A percentile compares a stretch with the other conserved stretches of the same genome.
These are phyloP conservation scores for Hirudinaria manillensis DNA, from an alignment of 2,888 invertebrate species.

Conservation along the genomic window DNA sequence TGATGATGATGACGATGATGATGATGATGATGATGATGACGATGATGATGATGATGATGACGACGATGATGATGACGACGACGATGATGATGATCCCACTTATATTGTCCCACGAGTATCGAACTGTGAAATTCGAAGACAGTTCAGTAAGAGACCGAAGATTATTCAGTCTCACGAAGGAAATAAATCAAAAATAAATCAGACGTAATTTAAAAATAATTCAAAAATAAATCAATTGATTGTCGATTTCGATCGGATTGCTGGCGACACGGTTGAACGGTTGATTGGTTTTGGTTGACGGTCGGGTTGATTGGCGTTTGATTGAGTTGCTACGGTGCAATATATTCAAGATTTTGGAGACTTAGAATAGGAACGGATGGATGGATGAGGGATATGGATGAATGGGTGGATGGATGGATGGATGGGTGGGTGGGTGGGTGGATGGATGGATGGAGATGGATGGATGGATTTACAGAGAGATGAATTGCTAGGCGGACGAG, in stretches of 20 bases:
- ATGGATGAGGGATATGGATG: neutral
- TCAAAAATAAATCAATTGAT: neutral
- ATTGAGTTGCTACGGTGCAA: too few relatives aligned
- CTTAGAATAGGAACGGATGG: too few relatives aligned
- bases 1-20: slow-evolving; percentile 15
- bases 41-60: slow-evolving; percentile 95
- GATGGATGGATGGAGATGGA: neutral
- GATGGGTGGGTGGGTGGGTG: neutral
- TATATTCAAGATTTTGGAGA: too few relatives aligned
- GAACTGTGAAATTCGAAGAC: too few relatives aligned
- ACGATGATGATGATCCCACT: slow-evolving; percentile 19
- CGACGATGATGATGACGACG: slow-evolving; percentile 18
- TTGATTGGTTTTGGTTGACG: slow-evolving; percentile 7
- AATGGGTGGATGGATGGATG: neutral
- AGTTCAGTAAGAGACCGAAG: too few relatives aligned
- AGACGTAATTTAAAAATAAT: too few relatives aligned
- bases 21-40: slow-evolving; percentile 60
- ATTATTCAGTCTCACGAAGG: too few relatives aligned
- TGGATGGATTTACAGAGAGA: neutral
- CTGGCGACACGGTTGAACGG: neutral
- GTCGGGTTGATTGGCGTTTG: too few relatives aligned
- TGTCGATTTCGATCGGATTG: slow-evolving; percentile 16
- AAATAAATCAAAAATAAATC: too few relatives aligned
- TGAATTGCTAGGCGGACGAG: neutral
- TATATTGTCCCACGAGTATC: too few relatives aligned